Base-by-base conservation (phyloP, 2,888 invertebrate species). In the Tachina fera region DNA sequence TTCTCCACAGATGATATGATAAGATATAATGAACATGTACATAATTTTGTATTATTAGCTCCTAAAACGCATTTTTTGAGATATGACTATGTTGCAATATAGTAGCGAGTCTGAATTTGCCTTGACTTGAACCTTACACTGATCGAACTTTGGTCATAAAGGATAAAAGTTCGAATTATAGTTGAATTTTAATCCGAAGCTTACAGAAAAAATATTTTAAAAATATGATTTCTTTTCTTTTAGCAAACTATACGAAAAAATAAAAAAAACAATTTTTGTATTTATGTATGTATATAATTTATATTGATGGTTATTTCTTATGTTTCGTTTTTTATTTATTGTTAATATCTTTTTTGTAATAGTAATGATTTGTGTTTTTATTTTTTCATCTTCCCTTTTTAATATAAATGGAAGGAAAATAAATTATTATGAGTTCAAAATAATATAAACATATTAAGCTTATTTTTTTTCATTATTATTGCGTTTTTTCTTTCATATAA, bases 271-370 rank as follows among this genome's bases (percentile, higher is more conserved):
- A n/a, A 16, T 11, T 56, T 75, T 68, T 70, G 9, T 47, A 19
- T 67, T 61, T 70, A 14, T 49, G 16, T 75, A 3, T 45, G 45
- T 70, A 70, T 76, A 56, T 56, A 63, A 58, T 76, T 70, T 70
- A 76, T 82, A 63, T 82, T 61, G 49, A 77, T 71, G 70, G 77
- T 65, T 82, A 82, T 65, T 82, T 76, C 58, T 39, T 61, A 70
- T 70, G 31, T 56, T 70, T 63, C 13, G 47, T 70, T 45, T 70
- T 31, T 58, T 58, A 49, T 47, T 11, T 39, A 11, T 47, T 47
- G 39, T 63, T 72, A 31, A 31, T 31, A 41, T 39, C 39, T 9
- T 19, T 63, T 76, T 82, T 76, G 22, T 56, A 75, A 56, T 75
- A 71, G 31, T 77, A 58, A 71, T 77, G 16, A 63, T 70, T 68